Conservation (phyloP, 1,140 invertebrate genomes). For the Heliconius eleuchia region DNA sequence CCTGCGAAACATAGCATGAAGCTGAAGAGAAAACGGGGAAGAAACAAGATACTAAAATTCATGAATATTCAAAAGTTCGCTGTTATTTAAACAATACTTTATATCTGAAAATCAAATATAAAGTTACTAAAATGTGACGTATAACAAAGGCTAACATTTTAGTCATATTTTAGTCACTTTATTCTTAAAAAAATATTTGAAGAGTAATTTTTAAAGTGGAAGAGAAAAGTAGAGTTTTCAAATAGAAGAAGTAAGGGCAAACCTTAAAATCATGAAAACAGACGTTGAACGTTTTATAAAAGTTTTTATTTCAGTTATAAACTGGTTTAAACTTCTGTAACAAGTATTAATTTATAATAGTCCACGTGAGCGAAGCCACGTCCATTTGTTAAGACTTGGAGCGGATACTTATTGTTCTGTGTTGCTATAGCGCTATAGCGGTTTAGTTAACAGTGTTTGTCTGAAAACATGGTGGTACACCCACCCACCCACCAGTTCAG, state of each 20-base stretch:
- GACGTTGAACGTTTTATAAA: neutral
- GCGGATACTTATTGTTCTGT: neutral
- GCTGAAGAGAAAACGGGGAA: no score
- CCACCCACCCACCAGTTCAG: no score
- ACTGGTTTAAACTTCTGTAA: neutral
- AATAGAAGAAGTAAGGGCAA: neutral
- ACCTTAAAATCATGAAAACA: neutral
- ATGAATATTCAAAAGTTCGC: no score
- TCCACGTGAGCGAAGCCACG: neutral
- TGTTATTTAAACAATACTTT: no score
- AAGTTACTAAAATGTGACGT: no score
- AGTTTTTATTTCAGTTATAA: neutral
- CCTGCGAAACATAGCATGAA: no score
- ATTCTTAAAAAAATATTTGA: neutral
- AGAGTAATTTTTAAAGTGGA: neutral
- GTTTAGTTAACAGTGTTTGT: neutral
- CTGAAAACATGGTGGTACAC: neutral
- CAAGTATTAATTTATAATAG: neutral
- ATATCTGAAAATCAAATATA: no score
- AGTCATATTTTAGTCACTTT: no score
- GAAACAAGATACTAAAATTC: no score
- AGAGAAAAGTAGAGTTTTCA: no score
- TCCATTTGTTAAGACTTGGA: neutral
- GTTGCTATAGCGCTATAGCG: neutral
- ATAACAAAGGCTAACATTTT: no score